These are phyloP conservation scores for Hanleya hanleyi DNA, from an alignment of 2,888 invertebrate species.

Conservation along the genomic window DNA sequence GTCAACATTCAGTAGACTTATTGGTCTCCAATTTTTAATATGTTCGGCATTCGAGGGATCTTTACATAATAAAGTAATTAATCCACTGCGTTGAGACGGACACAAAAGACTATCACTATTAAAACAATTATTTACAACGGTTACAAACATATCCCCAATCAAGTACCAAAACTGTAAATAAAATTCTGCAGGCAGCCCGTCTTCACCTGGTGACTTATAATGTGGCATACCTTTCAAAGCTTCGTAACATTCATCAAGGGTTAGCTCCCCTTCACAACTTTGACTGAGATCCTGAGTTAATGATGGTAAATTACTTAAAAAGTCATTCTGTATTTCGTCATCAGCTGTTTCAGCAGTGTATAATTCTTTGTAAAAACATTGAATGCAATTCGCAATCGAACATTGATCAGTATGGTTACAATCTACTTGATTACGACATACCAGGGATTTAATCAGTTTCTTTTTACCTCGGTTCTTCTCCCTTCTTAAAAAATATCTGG, in stretches of 20 bases:
- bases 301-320: not conserved
- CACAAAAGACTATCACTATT: constrained; percentile 23
- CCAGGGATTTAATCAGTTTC: not conserved
- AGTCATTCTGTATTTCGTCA: not conserved
- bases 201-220: not conserved
- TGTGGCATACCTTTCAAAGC: not conserved
- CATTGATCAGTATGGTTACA: not conserved
- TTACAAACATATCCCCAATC: not conserved
- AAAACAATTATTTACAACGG: constrained; percentile 16
- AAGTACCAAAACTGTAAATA: not conserved
- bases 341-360: not conserved
- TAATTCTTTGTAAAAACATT: not conserved
- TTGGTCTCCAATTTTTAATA: constrained; percentile 44
- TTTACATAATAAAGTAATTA: constrained; percentile 41
- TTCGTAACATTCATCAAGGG: not conserved
- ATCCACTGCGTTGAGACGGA: constrained; percentile 17
- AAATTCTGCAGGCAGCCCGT: not conserved
- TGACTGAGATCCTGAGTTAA: too few relatives aligned
- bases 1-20: constrained; percentile 43
- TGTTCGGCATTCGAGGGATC: constrained; percentile 26
- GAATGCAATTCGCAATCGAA: not conserved
- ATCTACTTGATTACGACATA: not conserved
- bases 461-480: not conserved
- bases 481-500: not conserved
- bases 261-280: too few relatives aligned